phyloP scores from a whole-genome alignment of 92 coral and sea anemone genomes.

The Epizoanthus illoricatus region DNA sequence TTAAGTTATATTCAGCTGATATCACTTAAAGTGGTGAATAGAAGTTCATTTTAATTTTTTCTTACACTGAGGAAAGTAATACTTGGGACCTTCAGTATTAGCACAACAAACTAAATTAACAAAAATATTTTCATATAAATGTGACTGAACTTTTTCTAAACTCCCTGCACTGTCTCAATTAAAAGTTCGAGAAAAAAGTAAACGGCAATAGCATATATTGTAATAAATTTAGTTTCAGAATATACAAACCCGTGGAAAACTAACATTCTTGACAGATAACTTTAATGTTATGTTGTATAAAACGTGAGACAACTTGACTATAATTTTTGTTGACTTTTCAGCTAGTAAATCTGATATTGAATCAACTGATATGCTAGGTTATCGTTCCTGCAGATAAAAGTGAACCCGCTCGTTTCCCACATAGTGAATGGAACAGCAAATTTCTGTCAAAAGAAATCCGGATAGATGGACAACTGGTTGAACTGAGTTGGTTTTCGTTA shows the following conservation, averaged over 20 bases:
- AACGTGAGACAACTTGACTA: no score
- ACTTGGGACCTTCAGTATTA: background rate
- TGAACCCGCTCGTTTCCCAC: no score
- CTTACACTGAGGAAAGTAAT: background rate
- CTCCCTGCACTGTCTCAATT: background rate
- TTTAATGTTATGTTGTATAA: no score
- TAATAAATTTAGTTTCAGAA: background rate
- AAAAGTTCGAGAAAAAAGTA: background rate
- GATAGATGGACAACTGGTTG: no score
- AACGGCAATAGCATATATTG: background rate
- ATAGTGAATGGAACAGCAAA: no score
- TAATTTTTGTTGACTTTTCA: no score
- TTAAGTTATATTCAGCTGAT: background rate
- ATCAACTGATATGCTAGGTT: no score
- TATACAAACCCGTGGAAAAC: background rate
- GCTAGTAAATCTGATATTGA: no score
- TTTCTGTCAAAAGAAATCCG: no score
- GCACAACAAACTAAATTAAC: background rate
- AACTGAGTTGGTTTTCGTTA: no score
- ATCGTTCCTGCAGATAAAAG: no score
- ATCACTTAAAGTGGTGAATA: background rate
- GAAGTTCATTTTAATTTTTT: background rate
- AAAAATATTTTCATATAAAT: conserved; percentile 13
- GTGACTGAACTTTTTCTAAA: background rate
- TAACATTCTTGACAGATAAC: background rate